Evolutionary conservation across 2,797 vertebrate species (phyloP).

Genomic region (Enteromius paludinosus): DNA sequence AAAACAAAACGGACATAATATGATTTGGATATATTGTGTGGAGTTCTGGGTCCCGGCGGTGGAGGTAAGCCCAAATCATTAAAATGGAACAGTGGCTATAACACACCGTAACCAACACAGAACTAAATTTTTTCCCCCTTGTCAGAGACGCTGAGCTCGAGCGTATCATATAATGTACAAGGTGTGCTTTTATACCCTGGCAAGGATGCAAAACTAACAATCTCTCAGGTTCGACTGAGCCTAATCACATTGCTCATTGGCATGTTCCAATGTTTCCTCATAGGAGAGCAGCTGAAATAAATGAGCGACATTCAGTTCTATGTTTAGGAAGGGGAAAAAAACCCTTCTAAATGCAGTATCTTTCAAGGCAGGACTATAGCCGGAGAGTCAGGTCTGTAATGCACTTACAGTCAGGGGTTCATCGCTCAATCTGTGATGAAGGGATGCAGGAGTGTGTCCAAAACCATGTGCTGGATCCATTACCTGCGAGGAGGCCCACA

Average conservation of each 20-base stretch:
- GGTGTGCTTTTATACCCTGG: constrained; percentile 59
- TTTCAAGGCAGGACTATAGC: constrained; percentile 28
- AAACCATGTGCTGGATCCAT: constrained; percentile 65
- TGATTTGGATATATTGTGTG: constrained; percentile 12
- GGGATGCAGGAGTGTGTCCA: constrained; percentile 56
- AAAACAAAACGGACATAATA: not conserved
- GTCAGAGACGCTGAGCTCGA: constrained; percentile 49
- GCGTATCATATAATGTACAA: constrained; percentile 58
- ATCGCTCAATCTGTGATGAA: constrained; percentile 60
- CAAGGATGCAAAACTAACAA: constrained; percentile 57
- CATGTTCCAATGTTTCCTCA: constrained; percentile 54
- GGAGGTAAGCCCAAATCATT: constrained; percentile 15
- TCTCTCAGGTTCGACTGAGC: constrained; percentile 52
- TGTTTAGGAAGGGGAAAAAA: constrained; percentile 27
- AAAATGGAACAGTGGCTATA: constrained; percentile 47
- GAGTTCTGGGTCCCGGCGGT: not conserved
- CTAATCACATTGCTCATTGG: constrained; percentile 60
- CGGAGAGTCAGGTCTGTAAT: constrained; percentile 51
- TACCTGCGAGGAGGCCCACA: constrained; percentile 60
- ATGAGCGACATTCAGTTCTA: constrained; percentile 43
- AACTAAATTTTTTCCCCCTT: constrained; percentile 39
- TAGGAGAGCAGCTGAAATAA: constrained; percentile 55
- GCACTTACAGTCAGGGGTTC: constrained; percentile 58
- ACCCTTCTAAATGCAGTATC: constrained; percentile 30
- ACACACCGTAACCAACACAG: constrained; percentile 53